These are phyloP conservation scores for Colius striatus DNA, from an alignment of 2,113 vertebrate species.

Conservation along the genomic window DNA sequence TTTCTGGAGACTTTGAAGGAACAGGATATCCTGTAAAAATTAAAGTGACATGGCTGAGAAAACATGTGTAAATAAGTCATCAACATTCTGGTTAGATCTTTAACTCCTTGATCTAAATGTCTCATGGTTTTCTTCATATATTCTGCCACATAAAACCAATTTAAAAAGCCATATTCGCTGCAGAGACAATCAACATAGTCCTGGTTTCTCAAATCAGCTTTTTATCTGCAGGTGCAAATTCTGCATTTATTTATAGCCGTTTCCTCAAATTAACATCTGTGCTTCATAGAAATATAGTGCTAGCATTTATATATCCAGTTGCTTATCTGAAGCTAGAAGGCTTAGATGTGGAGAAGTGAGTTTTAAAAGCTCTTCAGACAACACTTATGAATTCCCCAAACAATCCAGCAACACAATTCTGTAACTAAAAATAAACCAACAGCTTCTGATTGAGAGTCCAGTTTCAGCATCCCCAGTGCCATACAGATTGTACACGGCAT, in stretches of 20 bases:
- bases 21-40: slow-evolving; percentile 74
- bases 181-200: neutral
- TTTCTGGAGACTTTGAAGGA: slow-evolving; percentile 63
- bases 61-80: slow-evolving; percentile 68
- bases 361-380: neutral
- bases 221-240: slow-evolving; percentile 13
- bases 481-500: neutral
- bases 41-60: slow-evolving; percentile 44
- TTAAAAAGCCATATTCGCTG: neutral
- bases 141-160: neutral
- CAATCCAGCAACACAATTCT: neutral
- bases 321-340: neutral
- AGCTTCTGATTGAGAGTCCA: neutral
- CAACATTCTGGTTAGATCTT: slow-evolving; percentile 33
- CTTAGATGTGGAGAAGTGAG: neutral
- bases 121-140: neutral
- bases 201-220: neutral
- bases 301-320: neutral
- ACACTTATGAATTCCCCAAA: neutral
- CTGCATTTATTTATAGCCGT: neutral
- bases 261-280: neutral
- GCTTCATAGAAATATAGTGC: neutral
- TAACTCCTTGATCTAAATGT: slow-evolving; percentile 15
- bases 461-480: neutral
- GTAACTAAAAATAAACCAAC: slow-evolving; percentile 2